Percentiles rank a stretch among this genome's conserved stretches.
phyloP scores from a whole-genome alignment of 2,113 vertebrate genomes.

The Poeciliopsis prolifica region DNA sequence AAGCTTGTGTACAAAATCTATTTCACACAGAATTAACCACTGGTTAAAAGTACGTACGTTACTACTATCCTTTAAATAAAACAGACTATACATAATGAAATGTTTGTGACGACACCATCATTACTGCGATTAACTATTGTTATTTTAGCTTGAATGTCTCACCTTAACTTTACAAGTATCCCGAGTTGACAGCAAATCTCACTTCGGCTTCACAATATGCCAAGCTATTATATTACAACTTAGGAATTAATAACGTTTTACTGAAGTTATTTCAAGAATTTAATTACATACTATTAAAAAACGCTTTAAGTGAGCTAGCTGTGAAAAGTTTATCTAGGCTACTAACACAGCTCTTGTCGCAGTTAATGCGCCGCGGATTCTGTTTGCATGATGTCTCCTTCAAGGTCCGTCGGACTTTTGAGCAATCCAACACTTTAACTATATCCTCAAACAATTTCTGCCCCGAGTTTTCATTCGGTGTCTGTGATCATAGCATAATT shows the following conservation, averaged over 20 bases:
- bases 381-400: background rate
- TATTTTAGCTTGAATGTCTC: background rate
- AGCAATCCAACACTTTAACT: background rate
- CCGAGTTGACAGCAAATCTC: background rate
- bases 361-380: no score
- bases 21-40: no score
- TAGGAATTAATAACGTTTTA: background rate
- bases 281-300: background rate
- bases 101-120: background rate
- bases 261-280: background rate
- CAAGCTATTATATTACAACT: no score
- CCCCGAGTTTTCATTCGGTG: background rate
- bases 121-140: no score
- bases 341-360: background rate
- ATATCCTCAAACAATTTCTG: background rate
- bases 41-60: no score
- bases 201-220: no score
- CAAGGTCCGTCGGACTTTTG: background rate
- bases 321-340: background rate
- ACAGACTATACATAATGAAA: background rate
- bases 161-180: background rate
- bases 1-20: no score
- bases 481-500: fast-evolving
- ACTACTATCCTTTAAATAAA: background rate
- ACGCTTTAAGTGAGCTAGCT: no score